Conservation (phyloP, 2,113 vertebrate genomes). For the Macroglossus sobrinus region DNA sequence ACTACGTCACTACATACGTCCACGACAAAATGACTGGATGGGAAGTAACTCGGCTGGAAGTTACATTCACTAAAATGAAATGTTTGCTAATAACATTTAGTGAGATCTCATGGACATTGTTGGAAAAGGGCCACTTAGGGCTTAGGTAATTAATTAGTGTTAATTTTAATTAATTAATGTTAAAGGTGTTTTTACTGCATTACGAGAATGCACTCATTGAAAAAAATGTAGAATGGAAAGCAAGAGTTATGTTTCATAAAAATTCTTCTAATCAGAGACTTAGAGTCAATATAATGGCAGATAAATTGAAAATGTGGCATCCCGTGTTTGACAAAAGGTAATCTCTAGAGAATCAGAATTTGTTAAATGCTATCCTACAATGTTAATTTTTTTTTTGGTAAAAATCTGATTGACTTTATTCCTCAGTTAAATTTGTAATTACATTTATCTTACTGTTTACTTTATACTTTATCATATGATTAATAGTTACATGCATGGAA, state of each 20-base stretch:
- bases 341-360: constrained; percentile 40
- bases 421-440: constrained; percentile 47
- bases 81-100: not conserved
- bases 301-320: not conserved
- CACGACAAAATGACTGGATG: not conserved
- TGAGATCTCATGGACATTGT: not conserved
- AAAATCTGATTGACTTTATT: constrained; percentile 64
- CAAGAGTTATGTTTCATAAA: not conserved
- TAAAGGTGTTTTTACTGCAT: not conserved
- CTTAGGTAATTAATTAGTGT: constrained; percentile 4
- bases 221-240: not conserved
- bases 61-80: not conserved
- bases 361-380: not conserved
- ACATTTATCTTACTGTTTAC: constrained; percentile 56
- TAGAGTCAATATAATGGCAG: not conserved
- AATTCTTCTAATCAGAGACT: not conserved
- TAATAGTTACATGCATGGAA: constrained; percentile 50
- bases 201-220: not conserved
- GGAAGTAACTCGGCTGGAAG: not conserved
- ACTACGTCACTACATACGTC: not conserved
- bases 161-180: constrained; percentile 4
- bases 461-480: constrained; percentile 64
- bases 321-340: not conserved
- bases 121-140: not conserved
- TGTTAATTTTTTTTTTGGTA: constrained; percentile 24